Evolutionary conservation across 2,888 invertebrate genomes (phyloP), one percentile per base, ranked within the genome.

Genomic region (Campoplex capitator): DNA sequence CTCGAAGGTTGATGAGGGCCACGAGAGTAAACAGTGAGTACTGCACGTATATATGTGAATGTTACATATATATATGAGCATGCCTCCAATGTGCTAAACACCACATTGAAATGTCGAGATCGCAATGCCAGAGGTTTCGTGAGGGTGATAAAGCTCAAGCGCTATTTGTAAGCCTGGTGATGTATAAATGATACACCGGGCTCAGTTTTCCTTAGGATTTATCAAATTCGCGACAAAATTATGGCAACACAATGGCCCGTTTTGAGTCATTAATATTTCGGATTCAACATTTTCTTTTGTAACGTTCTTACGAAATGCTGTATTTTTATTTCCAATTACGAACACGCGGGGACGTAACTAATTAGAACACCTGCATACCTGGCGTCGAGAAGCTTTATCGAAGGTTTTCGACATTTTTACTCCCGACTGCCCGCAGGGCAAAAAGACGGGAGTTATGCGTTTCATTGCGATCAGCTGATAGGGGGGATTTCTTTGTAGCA

Each of bases 71-170:
- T 28, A 13, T 62, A 16, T 23, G 23, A 62, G 32, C 62, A 62
- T 62, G 9, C 62, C 7, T 1, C 62, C 28, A 16, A 32, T 62
- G 67, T 62, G 28, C 56, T 54, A 23, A 48, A 67, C 23, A 35
- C 62, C 35, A 71, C 65, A 65, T 65, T 81, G 85, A 76, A 85
- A 81, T 85, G 67, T 48, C 54, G 65, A 73, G 35, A 77, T 81
- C 65, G 73, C 81, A 28, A 77, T 67, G 38, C 48, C 81, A 51
- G 51, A 56, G 67, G 45, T 51, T 73, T 56, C 56, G 70, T 42
- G 58, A 45, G 71, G 45, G 51, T 73, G 81, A 85, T 85, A 81
- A 85, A 77, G 81, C 77, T 81, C 38, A 81, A 77, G 67, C n/a
- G 38, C 38, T 38, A 51, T 70, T 38, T 70, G 18, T 18, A 2